Evolutionary conservation across 30 jellyfish, hydroid and myxozoan genomes (phyloP), one percentile per base, ranked within the genome.

Genomic region (Pelagia noctiluca): DNA sequence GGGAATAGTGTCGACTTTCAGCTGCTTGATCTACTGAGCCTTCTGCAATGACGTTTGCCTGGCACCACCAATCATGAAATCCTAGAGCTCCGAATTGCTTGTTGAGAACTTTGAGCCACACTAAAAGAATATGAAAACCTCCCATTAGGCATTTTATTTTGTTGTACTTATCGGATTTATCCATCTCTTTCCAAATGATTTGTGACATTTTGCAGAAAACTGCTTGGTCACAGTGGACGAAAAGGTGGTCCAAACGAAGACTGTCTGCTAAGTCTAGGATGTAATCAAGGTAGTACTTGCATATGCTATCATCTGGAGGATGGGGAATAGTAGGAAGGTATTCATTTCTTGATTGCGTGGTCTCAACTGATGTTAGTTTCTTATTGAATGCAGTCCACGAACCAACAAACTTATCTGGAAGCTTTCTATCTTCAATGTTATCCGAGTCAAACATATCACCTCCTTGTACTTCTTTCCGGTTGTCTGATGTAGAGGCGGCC

Each of bases 401-500:
- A 68, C 91, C 91, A 68, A 65, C 35, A 24, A 75, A 75, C 46
- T 75, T 75, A 19, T 49, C 52, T 75, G 86, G 46, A 35, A 35
- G 86, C 61, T 49, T 57, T 4, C 49, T 1, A 13, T 75, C 86
- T 7, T 75, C 75, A 49, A 29, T 54, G 33, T 75, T 76, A 46
- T 75, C 86, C 60, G 52, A 75, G 86, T 47, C 86, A 26, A 75
- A 46, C 46, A 75, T 28, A 35, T 75, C 75, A 32, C 52, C 75
- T 10, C 62, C 23, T 30, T 47, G 75, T 3, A 54, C 64, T 13
- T 75, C 75, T 24, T 29, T 60, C 12, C 49, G 32, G 57, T 53
- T n/a, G 74, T 78, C 85, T 78, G 81, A 42, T 42, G 57, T 54
- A 78, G 89, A 36, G 71, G 89, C 89, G 2, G 80, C 89, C 67